Evolutionary conservation across 2,113 vertebrate species (phyloP).

Genomic region (Coptodon bakossiorum): DNA sequence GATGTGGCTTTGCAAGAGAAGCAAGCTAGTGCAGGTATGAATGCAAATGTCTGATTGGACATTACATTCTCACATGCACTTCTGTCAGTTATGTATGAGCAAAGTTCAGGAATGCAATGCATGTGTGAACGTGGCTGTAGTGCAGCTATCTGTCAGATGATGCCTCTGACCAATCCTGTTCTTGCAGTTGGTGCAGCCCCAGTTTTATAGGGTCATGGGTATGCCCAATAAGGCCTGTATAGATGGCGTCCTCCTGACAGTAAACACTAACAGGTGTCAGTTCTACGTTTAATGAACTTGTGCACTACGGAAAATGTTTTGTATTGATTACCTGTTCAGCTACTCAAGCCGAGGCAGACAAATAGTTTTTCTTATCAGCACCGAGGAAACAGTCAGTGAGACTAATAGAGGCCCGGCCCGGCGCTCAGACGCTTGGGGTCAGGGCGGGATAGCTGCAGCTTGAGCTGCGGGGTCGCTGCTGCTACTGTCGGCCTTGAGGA

Average conservation of each 20-base stretch:
- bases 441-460: background rate
- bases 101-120: background rate
- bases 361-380: slow-evolving; percentile 66
- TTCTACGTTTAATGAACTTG: slow-evolving; percentile 66
- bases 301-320: slow-evolving; percentile 65
- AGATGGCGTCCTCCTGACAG: slow-evolving; percentile 48
- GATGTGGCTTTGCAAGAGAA: background rate
- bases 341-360: slow-evolving; percentile 59
- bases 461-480: background rate
- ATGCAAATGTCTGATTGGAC: background rate
- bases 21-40: rapidly evolving
- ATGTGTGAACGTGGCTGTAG: background rate
- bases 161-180: background rate
- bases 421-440: background rate
- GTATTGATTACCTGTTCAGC: slow-evolving; percentile 67
- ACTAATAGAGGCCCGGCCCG: slow-evolving; percentile 22
- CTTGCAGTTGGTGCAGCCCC: background rate
- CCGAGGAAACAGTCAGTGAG: slow-evolving; percentile 48
- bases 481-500: background rate
- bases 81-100: background rate
- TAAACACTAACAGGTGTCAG: slow-evolving; percentile 67
- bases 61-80: background rate
- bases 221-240: slow-evolving; percentile 33
- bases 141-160: background rate
- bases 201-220: slow-evolving; percentile 8